Percentiles rank a stretch among this genome's conserved stretches.
Evolutionary conservation across 1,140 invertebrate genomes (phyloP).

Genomic region (Daktulosphaira vitifoliae): DNA sequence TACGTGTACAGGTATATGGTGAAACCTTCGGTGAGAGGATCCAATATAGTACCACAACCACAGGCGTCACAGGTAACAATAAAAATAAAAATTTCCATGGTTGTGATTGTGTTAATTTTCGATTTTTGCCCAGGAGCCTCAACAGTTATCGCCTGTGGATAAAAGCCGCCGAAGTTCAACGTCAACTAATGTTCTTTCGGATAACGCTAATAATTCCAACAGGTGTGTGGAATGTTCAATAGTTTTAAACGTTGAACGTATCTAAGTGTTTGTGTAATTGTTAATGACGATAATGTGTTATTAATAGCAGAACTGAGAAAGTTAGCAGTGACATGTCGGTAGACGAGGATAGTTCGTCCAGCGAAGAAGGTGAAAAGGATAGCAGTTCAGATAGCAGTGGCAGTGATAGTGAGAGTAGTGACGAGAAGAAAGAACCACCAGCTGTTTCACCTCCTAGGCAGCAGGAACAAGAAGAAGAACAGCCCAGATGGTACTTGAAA

Average conservation of each 20-base stretch:
- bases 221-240: conserved; percentile 14
- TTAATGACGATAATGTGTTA: no score
- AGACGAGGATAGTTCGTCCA: conserved; percentile 27
- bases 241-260: no score
- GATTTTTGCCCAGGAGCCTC: no score
- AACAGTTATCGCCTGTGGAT: background rate
- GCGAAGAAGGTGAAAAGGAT: conserved; percentile 22
- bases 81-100: no score
- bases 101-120: no score
- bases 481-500: conserved; percentile 19
- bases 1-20: conserved; percentile 16
- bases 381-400: conserved; percentile 23
- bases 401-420: conserved; percentile 20
- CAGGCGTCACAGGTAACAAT: background rate
- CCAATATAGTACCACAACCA: conserved; percentile 8
- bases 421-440: conserved; percentile 12
- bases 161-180: conserved; percentile 16
- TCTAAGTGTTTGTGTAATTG: no score
- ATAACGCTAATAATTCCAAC: background rate
- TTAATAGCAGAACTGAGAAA: background rate
- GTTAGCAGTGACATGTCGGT: conserved; percentile 25
- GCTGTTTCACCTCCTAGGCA: conserved; percentile 9
- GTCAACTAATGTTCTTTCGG: conserved; percentile 16
- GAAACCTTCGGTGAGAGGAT: conserved; percentile 26
- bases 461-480: conserved; percentile 10